phyloP scores from a whole-genome alignment of 1,140 invertebrate species.

The Halesus radiatus region DNA sequence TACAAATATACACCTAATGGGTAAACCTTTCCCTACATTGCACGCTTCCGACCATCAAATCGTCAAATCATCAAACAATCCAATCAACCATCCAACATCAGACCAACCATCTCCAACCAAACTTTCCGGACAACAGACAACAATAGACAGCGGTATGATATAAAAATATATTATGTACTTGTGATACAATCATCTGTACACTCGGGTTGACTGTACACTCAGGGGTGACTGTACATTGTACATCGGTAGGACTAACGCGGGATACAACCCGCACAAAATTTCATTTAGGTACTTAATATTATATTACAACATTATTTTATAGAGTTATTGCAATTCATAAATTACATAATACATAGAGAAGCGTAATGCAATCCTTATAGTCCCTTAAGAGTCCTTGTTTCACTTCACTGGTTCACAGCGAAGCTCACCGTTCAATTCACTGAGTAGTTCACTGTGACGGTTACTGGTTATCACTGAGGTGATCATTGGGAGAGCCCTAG shows the following conservation, averaged over 20 bases:
- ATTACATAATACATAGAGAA: slow-evolving; percentile 41
- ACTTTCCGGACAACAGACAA: slow-evolving; percentile 41
- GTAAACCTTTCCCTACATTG: slow-evolving; percentile 46
- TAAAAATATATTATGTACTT: slow-evolving; percentile 43
- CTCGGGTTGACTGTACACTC: slow-evolving; percentile 49
- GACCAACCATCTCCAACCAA: slow-evolving; percentile 28
- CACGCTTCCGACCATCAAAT: slow-evolving; percentile 46
- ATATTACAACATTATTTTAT: slow-evolving; percentile 38
- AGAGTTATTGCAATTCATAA: slow-evolving; percentile 36
- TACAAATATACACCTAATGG: slow-evolving; percentile 52
- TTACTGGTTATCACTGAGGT: no score
- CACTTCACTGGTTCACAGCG: not conserved
- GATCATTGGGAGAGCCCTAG: no score
- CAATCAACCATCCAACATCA: no score
- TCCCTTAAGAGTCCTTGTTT: slow-evolving; percentile 5
- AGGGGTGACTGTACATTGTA: not conserved
- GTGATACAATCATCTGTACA: slow-evolving; percentile 42
- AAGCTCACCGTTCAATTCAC: no score
- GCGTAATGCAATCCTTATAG: slow-evolving; percentile 40
- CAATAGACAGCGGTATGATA: slow-evolving; percentile 17
- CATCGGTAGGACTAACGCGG: slow-evolving; percentile 9
- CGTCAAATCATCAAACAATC: no score
- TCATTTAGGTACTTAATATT: slow-evolving; percentile 24
- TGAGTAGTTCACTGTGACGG: no score
- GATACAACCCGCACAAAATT: slow-evolving; percentile 22